Evolutionary conservation across 2,888 invertebrate species (phyloP).

Genomic region (Panopea generosa): DNA sequence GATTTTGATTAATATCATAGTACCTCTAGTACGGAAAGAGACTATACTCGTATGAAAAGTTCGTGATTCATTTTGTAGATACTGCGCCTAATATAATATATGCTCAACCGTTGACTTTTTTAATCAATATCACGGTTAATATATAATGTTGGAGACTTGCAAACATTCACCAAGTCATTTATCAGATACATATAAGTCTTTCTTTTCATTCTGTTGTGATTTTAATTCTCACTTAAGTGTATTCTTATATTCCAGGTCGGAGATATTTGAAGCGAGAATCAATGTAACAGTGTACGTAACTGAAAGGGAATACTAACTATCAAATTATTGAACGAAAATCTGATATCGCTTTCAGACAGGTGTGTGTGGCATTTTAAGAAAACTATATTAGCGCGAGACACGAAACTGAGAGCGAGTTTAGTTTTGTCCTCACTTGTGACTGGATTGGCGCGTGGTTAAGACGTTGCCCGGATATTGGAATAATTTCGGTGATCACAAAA

Average conservation of each 20-base stretch:
- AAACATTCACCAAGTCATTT: too few relatives aligned
- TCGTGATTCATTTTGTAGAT: too few relatives aligned
- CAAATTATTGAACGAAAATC: conserved; percentile 52
- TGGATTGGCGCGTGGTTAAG: conserved; percentile 25
- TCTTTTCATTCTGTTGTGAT: too few relatives aligned
- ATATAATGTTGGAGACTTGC: too few relatives aligned
- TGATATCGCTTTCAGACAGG: conserved; percentile 37
- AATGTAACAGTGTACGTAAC: neutral
- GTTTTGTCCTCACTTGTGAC: conserved; percentile 13
- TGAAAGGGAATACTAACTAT: conserved; percentile 24
- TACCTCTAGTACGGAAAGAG: too few relatives aligned
- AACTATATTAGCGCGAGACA: conserved; percentile 6
- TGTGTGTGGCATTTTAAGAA: conserved; percentile 23
- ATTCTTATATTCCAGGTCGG: conserved; percentile 12
- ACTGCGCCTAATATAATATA: too few relatives aligned
- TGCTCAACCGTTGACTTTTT: too few relatives aligned
- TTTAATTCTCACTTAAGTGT: neutral
- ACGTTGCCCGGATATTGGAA: conserved; percentile 55
- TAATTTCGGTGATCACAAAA: conserved; percentile 40
- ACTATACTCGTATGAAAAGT: too few relatives aligned
- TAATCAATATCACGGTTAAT: too few relatives aligned
- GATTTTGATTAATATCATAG: too few relatives aligned
- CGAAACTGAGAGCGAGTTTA: neutral
- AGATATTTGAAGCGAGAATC: neutral
- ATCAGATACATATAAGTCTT: too few relatives aligned